Evolutionary conservation across 2,113 vertebrate species (phyloP), one percentile per base, ranked within the genome.

Genomic region (Otocyon megalotis): DNA sequence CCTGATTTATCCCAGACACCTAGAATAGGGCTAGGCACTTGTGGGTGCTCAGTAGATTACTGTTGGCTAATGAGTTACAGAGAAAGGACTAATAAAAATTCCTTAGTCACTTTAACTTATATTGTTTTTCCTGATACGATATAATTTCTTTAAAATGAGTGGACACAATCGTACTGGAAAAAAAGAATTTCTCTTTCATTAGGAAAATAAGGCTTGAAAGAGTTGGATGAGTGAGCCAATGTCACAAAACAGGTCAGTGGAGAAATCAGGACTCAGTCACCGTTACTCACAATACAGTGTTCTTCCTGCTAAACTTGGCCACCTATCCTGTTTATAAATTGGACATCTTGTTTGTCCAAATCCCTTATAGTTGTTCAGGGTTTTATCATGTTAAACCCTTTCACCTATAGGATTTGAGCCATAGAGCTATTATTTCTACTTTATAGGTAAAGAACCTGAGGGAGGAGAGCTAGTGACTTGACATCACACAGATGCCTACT

Each of bases 361-460:
- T 32, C 54, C 0, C 16, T 90, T n/a, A 35, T 9, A 69, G 19
- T 58, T 76, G 15, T 71, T 80, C 22, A 83, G 67, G 24, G 11
- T 60, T 94, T 86, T 86, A 22, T 79, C 54, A 93, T 72, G 3
- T 62, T 54, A 91, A 96, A 83, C 2, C 3, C 13, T 92, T 93
- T 62, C 14, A 77, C 53, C 80, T 72, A 26, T 2, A 76, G 22
- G 54, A 67, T 90, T 90, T 95, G 32, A 58, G 14, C 9, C 32
- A 30, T 3, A 82, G 11, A 58, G 24, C 1, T 58, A 87, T 28
- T 88, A 92, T 56, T 82, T 67, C 19, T 10, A 48, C 32, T 92
- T 90, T 88, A 43, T 71, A 90, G 67, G 71, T 87, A 93, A 96
- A 79, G 10, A 56, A 72, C 62, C 17, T 32, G 5, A 93, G 88